Evolutionary conservation across 1,140 invertebrate species (phyloP).

Genomic region (Zaprionus vittiger): DNA sequence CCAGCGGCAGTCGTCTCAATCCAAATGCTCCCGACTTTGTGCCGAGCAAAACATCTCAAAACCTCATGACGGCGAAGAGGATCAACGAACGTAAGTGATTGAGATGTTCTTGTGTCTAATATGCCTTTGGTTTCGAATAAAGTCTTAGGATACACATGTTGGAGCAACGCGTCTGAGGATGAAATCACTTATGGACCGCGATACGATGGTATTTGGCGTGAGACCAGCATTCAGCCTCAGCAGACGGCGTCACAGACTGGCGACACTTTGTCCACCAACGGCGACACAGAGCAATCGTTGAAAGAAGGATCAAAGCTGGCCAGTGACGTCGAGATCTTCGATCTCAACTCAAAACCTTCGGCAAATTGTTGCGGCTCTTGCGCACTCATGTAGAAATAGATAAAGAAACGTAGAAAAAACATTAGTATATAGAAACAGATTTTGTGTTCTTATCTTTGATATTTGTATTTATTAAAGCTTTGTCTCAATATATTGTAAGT

Average conservation of each 20-base stretch:
- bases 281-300: slow-evolving; percentile 5
- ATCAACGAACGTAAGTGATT: slow-evolving; percentile 55
- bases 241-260: neutral
- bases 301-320: neutral
- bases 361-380: slow-evolving; percentile 7
- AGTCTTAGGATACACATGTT: slow-evolving; percentile 48
- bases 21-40: slow-evolving; percentile 65
- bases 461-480: slow-evolving; percentile 30
- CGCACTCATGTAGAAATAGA: slow-evolving; percentile 16
- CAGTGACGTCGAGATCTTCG: neutral
- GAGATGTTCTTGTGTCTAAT: neutral
- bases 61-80: slow-evolving; percentile 50
- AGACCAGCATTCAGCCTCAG: slow-evolving; percentile 20
- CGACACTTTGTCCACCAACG: neutral
- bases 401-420: neutral
- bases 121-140: neutral
- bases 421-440: neutral
- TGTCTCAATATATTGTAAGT: slow-evolving; percentile 33
- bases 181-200: slow-evolving; percentile 48
- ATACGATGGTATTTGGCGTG: slow-evolving; percentile 65
- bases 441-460: slow-evolving; percentile 19
- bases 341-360: neutral
- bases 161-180: slow-evolving; percentile 50
- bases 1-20: slow-evolving; percentile 50
- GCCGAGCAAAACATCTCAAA: slow-evolving; percentile 28